Evolutionary conservation across 2,888 invertebrate species (phyloP).

Genomic region (Scaptomyza polygonia): DNA sequence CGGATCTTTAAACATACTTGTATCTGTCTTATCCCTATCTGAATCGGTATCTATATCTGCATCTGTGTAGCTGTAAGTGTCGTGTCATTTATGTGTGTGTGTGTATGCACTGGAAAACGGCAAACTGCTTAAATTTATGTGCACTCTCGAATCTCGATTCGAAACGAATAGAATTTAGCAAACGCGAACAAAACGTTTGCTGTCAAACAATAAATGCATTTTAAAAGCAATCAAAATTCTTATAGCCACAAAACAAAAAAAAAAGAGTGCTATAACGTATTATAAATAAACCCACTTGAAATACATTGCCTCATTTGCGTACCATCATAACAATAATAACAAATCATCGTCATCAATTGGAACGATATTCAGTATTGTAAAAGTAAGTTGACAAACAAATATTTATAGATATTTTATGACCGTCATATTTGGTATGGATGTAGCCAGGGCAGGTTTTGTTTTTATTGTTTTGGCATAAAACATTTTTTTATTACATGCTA

Average conservation of each 20-base stretch:
- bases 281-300: slow-evolving; percentile 48
- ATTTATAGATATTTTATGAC: background rate
- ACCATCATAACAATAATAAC: slow-evolving; percentile 39
- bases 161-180: slow-evolving; percentile 46
- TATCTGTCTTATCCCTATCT: slow-evolving; percentile 26
- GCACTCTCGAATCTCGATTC: slow-evolving; percentile 51
- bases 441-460: background rate
- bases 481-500: background rate
- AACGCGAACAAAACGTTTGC: slow-evolving; percentile 63
- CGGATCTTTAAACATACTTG: slow-evolving; percentile 33
- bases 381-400: slow-evolving; percentile 37
- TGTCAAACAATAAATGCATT: slow-evolving; percentile 63
- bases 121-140: slow-evolving; percentile 52
- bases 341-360: slow-evolving; percentile 28
- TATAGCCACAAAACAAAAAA: slow-evolving; percentile 45
- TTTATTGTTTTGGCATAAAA: background rate
- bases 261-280: slow-evolving; percentile 43
- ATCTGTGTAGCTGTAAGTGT: slow-evolving; percentile 50
- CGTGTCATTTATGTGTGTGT: slow-evolving; percentile 56
- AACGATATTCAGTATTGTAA: slow-evolving; percentile 20
- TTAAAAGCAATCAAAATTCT: slow-evolving; percentile 64
- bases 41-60: slow-evolving; percentile 6
- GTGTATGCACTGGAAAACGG: slow-evolving; percentile 29
- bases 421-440: slow-evolving; percentile 3
- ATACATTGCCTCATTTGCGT: slow-evolving; percentile 58